Conservation (phyloP, 1,140 invertebrate genomes). For the Plectrocnemia conspersa region DNA sequence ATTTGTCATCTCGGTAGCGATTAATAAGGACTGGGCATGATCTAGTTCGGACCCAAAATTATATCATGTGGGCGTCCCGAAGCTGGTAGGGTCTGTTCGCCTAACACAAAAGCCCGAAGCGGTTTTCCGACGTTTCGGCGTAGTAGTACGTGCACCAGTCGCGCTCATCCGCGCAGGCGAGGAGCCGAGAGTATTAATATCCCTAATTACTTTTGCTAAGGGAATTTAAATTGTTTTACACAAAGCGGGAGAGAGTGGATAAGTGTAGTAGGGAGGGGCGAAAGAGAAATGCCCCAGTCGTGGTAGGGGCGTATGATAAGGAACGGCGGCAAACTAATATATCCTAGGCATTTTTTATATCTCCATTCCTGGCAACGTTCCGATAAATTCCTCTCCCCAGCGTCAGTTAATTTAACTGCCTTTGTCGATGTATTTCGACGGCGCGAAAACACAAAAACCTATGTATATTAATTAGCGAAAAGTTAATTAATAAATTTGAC, state of each 20-base stretch:
- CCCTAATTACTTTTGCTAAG: constrained; percentile 37
- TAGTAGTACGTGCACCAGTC: constrained; percentile 17
- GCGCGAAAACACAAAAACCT: no score
- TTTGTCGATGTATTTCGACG: no score
- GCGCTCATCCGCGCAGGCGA: constrained; percentile 21
- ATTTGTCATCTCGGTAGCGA: constrained; percentile 10
- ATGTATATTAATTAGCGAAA: no score
- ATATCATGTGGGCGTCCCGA: constrained; percentile 6
- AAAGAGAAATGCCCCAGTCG: constrained; percentile 18
- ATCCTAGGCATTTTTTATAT: constrained; percentile 13
- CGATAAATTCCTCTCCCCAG: no score
- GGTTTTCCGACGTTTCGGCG: constrained; percentile 14
- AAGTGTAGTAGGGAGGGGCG: constrained; percentile 22
- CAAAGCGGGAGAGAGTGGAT: constrained; percentile 26
- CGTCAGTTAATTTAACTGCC: no score
- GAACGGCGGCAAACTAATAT: constrained; percentile 13
- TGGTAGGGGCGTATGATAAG: neutral
- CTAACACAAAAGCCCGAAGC: constrained; percentile 15
- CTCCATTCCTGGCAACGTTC: constrained; percentile 5
- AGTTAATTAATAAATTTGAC: no score
- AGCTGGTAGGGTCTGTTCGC: neutral
- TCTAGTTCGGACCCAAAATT: constrained; percentile 9
- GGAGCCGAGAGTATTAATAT: constrained; percentile 35
- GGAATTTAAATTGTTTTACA: constrained; percentile 38
- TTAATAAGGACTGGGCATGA: neutral